Evolutionary conservation across 2,888 invertebrate genomes (phyloP), one percentile per base, ranked within the genome.

Genomic region (Patella caerulea): DNA sequence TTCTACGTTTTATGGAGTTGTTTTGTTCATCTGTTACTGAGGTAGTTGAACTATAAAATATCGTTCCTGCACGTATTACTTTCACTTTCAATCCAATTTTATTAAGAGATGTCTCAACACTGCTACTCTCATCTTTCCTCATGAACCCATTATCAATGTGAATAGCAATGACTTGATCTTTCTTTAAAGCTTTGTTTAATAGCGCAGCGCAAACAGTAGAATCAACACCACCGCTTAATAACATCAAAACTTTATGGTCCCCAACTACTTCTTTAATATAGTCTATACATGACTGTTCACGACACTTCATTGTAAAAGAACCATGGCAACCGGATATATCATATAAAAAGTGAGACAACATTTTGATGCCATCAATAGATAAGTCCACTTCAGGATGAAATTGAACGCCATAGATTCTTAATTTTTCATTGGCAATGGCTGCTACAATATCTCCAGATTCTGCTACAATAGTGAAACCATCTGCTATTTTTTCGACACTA

Each of bases 91-190:
- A 94, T 54, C 97, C 97, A 79, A 97, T 93, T 82, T 95, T 95
- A 74, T 94, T 94, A 73, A 98, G 93, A 79, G 96, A 96, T 88
- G 95, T 94, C 90, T 95, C 96, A 14, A 99, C 98, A 87, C 95
- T 95, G 74, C 94, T 94, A 88, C 97, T 97, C 92, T 99, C 99
- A 87, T 96, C 95, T 92, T 97, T 97, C 83, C 99, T 94, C 98
- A 99, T 98, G 92, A 99, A 99, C 76, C 99, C 99, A 92, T 99
- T 99, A 92, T 99, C 98, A 87, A 99, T 97, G 93, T 99, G 99
- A 83, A 99, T 94, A 53, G 98, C 98, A 88, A 98, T 96, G 79
- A 99, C 93, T 86, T 93, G 92, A 92, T 98, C 97, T 87, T 96
- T 96, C 80, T 94, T 94, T 74, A 99, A 93, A 14, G 99, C 98